These are phyloP conservation scores for Chymomyza fuscimana DNA, from an alignment of 2,888 invertebrate species.

Conservation along the genomic window DNA sequence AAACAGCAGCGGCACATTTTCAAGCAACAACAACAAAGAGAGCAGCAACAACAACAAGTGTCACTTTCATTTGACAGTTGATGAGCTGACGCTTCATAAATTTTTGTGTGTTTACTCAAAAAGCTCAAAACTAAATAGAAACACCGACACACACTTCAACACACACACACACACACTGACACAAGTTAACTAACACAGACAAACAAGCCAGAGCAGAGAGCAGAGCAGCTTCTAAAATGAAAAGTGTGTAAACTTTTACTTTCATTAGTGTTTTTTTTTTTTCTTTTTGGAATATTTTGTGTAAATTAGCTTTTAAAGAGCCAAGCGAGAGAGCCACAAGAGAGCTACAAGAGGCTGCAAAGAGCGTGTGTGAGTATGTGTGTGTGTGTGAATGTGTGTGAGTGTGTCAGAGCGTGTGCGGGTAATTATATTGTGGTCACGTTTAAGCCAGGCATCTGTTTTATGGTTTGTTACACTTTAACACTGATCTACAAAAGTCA, in stretches of 20 bases:
- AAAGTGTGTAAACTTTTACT: slow-evolving; percentile 73
- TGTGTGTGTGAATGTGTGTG: slow-evolving; percentile 15
- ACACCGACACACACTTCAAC: slow-evolving; percentile 56
- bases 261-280: slow-evolving; percentile 44
- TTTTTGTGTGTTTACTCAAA: slow-evolving; percentile 29
- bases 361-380: slow-evolving; percentile 50
- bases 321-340: slow-evolving; percentile 27
- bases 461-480: slow-evolving; percentile 73
- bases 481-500: slow-evolving; percentile 45
- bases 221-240: slow-evolving; percentile 63
- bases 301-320: slow-evolving; percentile 65
- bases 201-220: slow-evolving; percentile 14
- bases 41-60: slow-evolving; percentile 26
- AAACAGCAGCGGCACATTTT: slow-evolving; percentile 8
- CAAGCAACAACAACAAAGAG: slow-evolving; percentile 18
- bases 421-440: slow-evolving; percentile 77
- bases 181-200: background rate
- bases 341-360: slow-evolving; percentile 51
- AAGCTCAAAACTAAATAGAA: slow-evolving; percentile 57
- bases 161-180: slow-evolving; percentile 26
- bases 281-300: slow-evolving; percentile 35
- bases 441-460: slow-evolving; percentile 73
- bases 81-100: slow-evolving; percentile 57
- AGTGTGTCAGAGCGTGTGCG: slow-evolving; percentile 31
- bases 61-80: slow-evolving; percentile 58